Percentiles rank a stretch among this genome's conserved stretches.
phyloP scores from a whole-genome alignment of 2,113 vertebrate species.

The Rhinogobius similis region DNA sequence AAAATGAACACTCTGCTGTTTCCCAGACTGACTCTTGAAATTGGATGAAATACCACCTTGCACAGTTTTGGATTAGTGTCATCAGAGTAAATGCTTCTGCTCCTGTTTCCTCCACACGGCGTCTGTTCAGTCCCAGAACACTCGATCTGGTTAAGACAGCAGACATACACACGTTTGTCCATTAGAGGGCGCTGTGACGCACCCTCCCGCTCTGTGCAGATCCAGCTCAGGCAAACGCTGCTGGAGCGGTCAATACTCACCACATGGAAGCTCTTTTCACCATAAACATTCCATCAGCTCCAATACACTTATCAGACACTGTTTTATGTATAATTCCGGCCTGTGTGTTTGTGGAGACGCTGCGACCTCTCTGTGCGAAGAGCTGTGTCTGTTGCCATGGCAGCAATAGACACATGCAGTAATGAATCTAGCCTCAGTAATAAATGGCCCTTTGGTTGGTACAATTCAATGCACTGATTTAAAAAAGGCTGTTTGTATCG shows the following conservation, averaged over 20 bases:
- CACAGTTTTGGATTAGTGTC: background rate
- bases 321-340: constrained; percentile 5
- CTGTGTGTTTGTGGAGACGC: background rate
- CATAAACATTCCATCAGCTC: background rate
- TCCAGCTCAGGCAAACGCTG: background rate
- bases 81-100: background rate
- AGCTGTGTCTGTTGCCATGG: constrained; percentile 64
- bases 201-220: constrained; percentile 15
- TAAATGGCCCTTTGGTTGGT: background rate
- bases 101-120: constrained; percentile 3
- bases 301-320: background rate
- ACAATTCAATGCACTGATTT: background rate
- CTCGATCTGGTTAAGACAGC: constrained; percentile 12
- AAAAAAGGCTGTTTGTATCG: too few relatives aligned
- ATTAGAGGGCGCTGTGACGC: constrained; percentile 62
- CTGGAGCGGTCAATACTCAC: constrained; percentile 8
- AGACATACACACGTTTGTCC: constrained; percentile 33
- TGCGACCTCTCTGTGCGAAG: background rate
- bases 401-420: constrained; percentile 31
- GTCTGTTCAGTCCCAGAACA: constrained; percentile 25
- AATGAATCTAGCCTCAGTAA: background rate
- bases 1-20: too few relatives aligned
- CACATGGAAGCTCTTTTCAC: background rate
- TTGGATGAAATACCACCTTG: too few relatives aligned
- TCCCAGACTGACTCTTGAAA: too few relatives aligned